Evolutionary conservation across 2,888 invertebrate species (phyloP).

Genomic region (Ichneumoninae sp.): DNA sequence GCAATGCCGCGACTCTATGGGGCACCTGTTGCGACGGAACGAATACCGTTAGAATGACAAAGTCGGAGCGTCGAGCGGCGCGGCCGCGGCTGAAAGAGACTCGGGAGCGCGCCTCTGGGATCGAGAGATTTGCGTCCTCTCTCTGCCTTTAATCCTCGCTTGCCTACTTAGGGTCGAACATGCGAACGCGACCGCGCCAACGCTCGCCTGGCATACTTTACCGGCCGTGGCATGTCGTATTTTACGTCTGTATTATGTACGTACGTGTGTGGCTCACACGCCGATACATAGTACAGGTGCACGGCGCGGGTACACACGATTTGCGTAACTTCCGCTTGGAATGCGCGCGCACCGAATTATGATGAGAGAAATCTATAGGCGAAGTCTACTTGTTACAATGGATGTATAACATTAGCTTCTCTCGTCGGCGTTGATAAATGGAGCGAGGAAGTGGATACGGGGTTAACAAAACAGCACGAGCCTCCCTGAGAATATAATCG

Average conservation of each 20-base stretch:
- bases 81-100: background rate
- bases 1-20: slow-evolving; percentile 67
- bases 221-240: slow-evolving; percentile 17
- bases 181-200: slow-evolving; percentile 43
- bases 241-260: background rate
- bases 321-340: slow-evolving; percentile 68
- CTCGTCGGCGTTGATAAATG: background rate
- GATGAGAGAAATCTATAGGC: slow-evolving; percentile 59
- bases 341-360: slow-evolving; percentile 52
- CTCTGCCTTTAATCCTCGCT: slow-evolving; percentile 51
- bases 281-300: slow-evolving; percentile 48
- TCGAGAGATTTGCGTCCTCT: slow-evolving; percentile 55
- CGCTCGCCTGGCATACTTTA: slow-evolving; percentile 63
- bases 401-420: background rate
- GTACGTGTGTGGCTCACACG: slow-evolving; percentile 14
- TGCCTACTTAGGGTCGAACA: slow-evolving; percentile 56
- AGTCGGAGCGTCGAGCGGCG: slow-evolving; percentile 42
- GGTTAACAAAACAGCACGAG: background rate
- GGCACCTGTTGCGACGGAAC: slow-evolving; percentile 81
- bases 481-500: background rate
- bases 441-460: background rate
- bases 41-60: slow-evolving; percentile 80
- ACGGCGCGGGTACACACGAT: slow-evolving; percentile 43
- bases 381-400: background rate
- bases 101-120: background rate